Percentiles rank a stretch among this genome's conserved stretches.
These are phyloP conservation scores for Epirrhoe alternata DNA, from an alignment of 2,888 invertebrate species.

Conservation along the genomic window DNA sequence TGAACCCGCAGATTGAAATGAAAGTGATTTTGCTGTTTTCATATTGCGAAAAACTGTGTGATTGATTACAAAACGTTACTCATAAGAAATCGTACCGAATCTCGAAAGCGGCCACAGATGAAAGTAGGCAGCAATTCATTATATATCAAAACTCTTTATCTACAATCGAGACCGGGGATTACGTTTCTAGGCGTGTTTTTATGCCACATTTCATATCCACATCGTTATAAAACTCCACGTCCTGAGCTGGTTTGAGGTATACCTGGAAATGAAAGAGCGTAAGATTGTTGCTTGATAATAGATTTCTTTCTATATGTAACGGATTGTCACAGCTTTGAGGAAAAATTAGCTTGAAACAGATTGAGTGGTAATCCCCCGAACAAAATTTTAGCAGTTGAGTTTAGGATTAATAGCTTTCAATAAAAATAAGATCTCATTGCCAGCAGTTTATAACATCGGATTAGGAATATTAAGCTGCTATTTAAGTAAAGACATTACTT, in stretches of 20 bases:
- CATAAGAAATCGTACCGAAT: slow-evolving; percentile 38
- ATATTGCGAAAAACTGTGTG: slow-evolving; percentile 23
- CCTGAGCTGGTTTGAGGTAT: slow-evolving; percentile 12
- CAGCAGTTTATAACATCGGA: too few species aligned
- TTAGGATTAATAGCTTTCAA: too few species aligned
- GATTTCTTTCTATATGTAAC: neutral
- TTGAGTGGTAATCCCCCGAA: too few species aligned
- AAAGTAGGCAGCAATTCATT: slow-evolving; percentile 39
- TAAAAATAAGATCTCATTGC: too few species aligned
- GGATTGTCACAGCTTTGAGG: neutral
- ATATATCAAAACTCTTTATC: slow-evolving; percentile 34
- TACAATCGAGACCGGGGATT: slow-evolving; percentile 32
- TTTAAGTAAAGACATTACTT: too few species aligned
- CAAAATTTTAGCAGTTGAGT: too few species aligned
- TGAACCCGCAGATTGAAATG: neutral
- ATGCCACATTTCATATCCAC: slow-evolving; percentile 19
- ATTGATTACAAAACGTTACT: slow-evolving; percentile 30
- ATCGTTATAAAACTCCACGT: slow-evolving; percentile 12
- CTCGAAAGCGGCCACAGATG: slow-evolving; percentile 33
- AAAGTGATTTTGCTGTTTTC: slow-evolving; percentile 19
- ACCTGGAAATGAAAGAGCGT: slow-evolving; percentile 10
- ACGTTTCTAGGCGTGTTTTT: slow-evolving; percentile 31
- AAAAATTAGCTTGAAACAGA: neutral
- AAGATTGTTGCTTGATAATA: neutral
- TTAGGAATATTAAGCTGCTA: too few species aligned